phyloP scores from a whole-genome alignment of 2,888 invertebrate genomes.

The Xestoiulus laeticollis region DNA sequence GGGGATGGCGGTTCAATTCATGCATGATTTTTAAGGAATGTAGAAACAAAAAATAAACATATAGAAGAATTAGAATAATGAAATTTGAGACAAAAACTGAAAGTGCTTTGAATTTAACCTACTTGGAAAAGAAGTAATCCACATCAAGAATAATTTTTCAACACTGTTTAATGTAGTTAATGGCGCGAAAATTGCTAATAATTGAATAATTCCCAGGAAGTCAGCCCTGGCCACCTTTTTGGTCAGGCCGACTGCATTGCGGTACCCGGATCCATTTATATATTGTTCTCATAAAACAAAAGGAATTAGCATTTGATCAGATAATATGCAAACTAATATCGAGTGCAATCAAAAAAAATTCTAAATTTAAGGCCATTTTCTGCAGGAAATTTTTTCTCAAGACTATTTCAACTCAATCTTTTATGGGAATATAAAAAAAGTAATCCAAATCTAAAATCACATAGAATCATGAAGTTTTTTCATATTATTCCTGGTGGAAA shows the following conservation, averaged over 20 bases:
- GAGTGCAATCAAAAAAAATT: too few relatives aligned
- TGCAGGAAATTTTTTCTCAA: too few relatives aligned
- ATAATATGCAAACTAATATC: background rate
- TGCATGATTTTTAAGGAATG: background rate
- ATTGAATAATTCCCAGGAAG: conserved; percentile 26
- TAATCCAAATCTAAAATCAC: too few relatives aligned
- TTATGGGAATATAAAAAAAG: too few relatives aligned
- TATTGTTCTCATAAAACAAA: background rate
- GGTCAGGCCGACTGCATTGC: background rate
- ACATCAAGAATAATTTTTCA: background rate
- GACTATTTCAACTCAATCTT: too few relatives aligned
- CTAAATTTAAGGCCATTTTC: too few relatives aligned
- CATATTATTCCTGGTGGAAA: too few relatives aligned
- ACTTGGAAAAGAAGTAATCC: background rate
- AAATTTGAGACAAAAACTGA: conserved; percentile 26
- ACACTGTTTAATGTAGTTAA: background rate
- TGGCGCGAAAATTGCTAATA: conserved; percentile 3
- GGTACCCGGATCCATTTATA: conserved; percentile 3
- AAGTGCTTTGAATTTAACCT: background rate
- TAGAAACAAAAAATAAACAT: background rate
- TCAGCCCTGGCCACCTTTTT: background rate
- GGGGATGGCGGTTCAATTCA: background rate
- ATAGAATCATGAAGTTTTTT: too few relatives aligned
- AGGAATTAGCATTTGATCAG: background rate
- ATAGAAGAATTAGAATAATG: background rate